phyloP scores from a whole-genome alignment of 2,888 invertebrate species.

The Brachypterus glaber region DNA sequence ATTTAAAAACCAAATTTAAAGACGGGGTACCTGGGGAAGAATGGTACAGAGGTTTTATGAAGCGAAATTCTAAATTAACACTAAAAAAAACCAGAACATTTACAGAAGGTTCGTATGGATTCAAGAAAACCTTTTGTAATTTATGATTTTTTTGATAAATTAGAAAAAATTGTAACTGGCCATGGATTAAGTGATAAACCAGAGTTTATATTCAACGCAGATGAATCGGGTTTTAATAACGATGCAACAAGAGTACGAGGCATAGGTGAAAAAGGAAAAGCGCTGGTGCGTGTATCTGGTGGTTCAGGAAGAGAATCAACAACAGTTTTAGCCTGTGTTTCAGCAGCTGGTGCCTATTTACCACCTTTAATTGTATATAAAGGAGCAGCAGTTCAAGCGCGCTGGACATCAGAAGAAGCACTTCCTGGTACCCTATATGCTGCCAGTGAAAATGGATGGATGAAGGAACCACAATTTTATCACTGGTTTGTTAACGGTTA shows the following conservation, averaged over 20 bases:
- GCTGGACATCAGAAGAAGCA: constrained; percentile 19
- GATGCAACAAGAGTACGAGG: constrained; percentile 23
- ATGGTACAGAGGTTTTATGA: not conserved
- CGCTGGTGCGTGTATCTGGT: constrained; percentile 21
- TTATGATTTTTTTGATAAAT: constrained; percentile 22
- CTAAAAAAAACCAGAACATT: too few species aligned
- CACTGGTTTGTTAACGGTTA: constrained; percentile 15
- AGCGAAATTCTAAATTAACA: not conserved
- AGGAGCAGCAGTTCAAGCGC: constrained; percentile 23
- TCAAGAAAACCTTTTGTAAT: constrained; percentile 22
- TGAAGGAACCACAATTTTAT: constrained; percentile 24
- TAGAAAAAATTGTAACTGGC: constrained; percentile 15
- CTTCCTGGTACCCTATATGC: constrained; percentile 24
- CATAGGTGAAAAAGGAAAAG: constrained; percentile 23
- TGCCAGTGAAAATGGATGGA: constrained; percentile 25
- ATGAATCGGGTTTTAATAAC: constrained; percentile 23
- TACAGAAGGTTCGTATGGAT: too few species aligned
- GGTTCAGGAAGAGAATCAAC: constrained; percentile 26
- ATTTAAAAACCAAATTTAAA: not conserved
- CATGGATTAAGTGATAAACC: constrained; percentile 10
- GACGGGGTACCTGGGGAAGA: not conserved
- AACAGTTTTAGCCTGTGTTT: constrained; percentile 23
- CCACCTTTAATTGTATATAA: constrained; percentile 27
- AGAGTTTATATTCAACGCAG: constrained; percentile 23
- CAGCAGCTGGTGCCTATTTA: constrained; percentile 20